These are phyloP conservation scores for Limanda limanda DNA, from an alignment of 2,113 vertebrate species.

Conservation along the genomic window DNA sequence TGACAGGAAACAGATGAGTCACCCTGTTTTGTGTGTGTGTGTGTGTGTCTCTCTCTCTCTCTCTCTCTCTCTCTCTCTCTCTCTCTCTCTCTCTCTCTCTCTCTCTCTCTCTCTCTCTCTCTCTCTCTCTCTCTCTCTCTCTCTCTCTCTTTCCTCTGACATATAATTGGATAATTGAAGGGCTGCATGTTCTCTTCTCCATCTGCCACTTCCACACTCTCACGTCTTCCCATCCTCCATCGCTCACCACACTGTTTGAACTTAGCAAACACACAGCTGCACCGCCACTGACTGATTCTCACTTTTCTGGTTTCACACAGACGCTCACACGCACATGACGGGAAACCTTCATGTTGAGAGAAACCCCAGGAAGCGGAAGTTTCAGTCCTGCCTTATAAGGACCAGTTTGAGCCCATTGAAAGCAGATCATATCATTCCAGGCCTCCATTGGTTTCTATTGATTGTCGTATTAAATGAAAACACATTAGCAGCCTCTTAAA, in stretches of 20 bases:
- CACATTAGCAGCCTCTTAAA: no score
- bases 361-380: not conserved
- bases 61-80: not conserved
- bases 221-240: not conserved
- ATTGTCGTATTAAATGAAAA: no score
- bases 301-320: not conserved
- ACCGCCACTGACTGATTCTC: not conserved
- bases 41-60: no score
- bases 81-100: not conserved
- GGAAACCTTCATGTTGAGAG: not conserved
- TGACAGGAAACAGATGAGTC: not conserved
- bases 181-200: not conserved
- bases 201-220: not conserved
- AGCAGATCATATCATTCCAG: not conserved
- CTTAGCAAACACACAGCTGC: not conserved
- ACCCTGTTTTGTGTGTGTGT: not conserved
- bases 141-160: not conserved
- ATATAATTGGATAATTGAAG: not conserved
- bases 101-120: not conserved
- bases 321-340: not conserved
- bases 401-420: not conserved
- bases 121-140: not conserved
- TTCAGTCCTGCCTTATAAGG: not conserved
- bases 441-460: no score
- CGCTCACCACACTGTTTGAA: not conserved